Conservation (phyloP, 2,113 vertebrate genomes). For the Sander vitreus region DNA sequence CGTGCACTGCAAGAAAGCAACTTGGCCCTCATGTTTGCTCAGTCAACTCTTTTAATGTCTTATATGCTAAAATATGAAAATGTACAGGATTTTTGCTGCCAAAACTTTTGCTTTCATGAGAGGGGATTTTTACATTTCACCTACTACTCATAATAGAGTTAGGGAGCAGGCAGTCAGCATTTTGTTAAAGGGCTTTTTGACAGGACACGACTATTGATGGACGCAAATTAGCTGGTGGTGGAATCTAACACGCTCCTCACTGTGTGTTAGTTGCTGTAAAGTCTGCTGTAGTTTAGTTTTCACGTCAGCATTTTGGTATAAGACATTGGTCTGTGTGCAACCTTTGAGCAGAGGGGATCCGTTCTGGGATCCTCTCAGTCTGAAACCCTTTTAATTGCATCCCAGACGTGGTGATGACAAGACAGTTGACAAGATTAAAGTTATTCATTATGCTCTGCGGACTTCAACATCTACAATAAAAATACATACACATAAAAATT, state of each 20-base stretch:
- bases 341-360: background rate
- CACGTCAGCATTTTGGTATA: background rate
- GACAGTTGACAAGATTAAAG: constrained; percentile 1
- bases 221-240: background rate
- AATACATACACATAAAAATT: background rate
- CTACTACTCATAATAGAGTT: background rate
- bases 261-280: background rate
- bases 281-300: background rate
- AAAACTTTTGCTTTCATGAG: background rate
- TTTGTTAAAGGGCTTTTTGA: constrained; percentile 24
- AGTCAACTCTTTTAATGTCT: background rate
- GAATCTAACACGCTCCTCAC: constrained; percentile 3
- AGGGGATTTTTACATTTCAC: background rate
- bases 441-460: background rate
- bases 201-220: constrained; percentile 1
- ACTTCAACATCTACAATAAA: background rate
- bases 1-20: background rate
- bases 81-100: background rate
- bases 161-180: background rate
- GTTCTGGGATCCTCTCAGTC: constrained; percentile 8
- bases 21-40: constrained; percentile 5
- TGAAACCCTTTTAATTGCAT: constrained; percentile 10
- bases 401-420: background rate
- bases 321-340: background rate
- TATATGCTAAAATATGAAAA: constrained; percentile 10